Evolutionary conservation across 2,888 invertebrate species (phyloP).

Genomic region (Calameuta pallipes): DNA sequence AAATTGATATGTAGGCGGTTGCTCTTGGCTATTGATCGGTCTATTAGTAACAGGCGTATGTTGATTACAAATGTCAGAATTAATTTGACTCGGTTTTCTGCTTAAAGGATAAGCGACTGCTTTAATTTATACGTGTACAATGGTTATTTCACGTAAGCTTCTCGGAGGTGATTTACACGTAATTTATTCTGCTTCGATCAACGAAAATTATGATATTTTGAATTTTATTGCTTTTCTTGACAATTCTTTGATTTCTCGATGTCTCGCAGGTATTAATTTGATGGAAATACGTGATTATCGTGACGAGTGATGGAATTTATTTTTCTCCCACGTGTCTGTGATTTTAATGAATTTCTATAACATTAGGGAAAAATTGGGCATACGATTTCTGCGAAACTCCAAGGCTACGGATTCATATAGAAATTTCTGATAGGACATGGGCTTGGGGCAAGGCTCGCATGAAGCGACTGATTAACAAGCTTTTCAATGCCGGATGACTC

Average conservation of each 20-base stretch:
- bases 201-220: not conserved
- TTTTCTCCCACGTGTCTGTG: not conserved
- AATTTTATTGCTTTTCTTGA: not conserved
- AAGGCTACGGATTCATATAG: not conserved
- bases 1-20: not conserved
- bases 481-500: not conserved
- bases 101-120: not conserved
- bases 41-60: not conserved
- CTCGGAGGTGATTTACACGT: not conserved
- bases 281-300: too few species aligned
- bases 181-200: not conserved
- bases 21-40: not conserved
- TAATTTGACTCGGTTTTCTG: not conserved
- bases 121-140: not conserved
- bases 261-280: not conserved
- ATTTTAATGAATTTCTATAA: not conserved
- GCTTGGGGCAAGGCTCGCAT: not conserved
- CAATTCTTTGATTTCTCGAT: not conserved
- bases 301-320: not conserved
- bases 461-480: not conserved
- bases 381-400: not conserved
- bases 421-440: not conserved
- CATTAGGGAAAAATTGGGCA: not conserved
- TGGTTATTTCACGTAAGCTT: not conserved
- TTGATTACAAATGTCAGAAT: not conserved